Conservation (phyloP, 2,113 vertebrate genomes). For the Hirundichthys speculiger region DNA sequence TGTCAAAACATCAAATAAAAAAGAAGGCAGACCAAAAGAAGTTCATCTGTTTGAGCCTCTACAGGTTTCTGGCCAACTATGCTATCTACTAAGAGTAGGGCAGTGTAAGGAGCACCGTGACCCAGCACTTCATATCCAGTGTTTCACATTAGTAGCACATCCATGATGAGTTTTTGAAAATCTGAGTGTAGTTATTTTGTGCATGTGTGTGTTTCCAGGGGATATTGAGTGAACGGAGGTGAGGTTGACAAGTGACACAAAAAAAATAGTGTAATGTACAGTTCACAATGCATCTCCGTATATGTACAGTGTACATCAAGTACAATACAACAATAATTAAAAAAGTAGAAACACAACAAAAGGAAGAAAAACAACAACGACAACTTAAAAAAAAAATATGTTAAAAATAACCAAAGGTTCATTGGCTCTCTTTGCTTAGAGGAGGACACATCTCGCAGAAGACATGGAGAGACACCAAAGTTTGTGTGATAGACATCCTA, state of each 20-base stretch:
- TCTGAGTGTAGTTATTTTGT: conserved; percentile 23
- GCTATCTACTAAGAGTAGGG: conserved; percentile 35
- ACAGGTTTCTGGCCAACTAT: conserved; percentile 28
- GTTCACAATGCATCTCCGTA: conserved; percentile 94
- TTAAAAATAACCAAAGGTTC: conserved; percentile 82
- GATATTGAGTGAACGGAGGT: conserved; percentile 77
- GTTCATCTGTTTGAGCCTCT: conserved; percentile 17
- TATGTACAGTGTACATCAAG: conserved; percentile 93
- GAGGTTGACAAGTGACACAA: conserved; percentile 81
- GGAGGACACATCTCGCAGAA: conserved; percentile 86
- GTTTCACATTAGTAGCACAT: conserved; percentile 37
- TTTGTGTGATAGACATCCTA: conserved; percentile 82
- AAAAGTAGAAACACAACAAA: conserved; percentile 84
- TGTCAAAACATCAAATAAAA: conserved; percentile 9
- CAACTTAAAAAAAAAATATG: conserved; percentile 40
- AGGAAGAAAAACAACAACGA: conserved; percentile 9
- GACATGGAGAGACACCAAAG: conserved; percentile 86
- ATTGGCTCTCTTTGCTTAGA: conserved; percentile 89
- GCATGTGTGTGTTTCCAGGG: background rate
- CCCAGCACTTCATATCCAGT: conserved; percentile 35
- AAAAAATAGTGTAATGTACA: conserved; percentile 94
- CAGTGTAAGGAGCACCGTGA: conserved; percentile 65
- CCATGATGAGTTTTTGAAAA: conserved; percentile 38
- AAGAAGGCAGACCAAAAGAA: conserved; percentile 12
- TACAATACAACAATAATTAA: conserved; percentile 98